These are phyloP conservation scores for Oncopeltus fasciatus DNA, from an alignment of 1,140 invertebrate genomes.

Conservation along the genomic window DNA sequence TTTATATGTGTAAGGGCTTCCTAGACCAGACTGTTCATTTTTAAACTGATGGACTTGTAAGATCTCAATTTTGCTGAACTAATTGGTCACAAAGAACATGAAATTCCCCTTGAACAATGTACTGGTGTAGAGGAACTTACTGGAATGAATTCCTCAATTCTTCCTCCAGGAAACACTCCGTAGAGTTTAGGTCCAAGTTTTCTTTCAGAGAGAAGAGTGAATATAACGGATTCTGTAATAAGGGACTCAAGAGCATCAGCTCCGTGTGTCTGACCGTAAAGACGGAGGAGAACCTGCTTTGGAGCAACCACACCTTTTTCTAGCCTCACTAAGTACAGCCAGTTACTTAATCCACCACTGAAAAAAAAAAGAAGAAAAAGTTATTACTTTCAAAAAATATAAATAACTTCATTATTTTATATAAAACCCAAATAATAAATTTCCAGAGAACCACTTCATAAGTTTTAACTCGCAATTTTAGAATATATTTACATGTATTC, in stretches of 20 bases:
- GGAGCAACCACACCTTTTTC: constrained; percentile 38
- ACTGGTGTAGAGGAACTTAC: too few relatives aligned
- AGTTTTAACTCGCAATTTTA: too few relatives aligned
- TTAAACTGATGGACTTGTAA: too few relatives aligned
- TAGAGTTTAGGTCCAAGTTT: constrained; percentile 85
- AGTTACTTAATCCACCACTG: constrained; percentile 66
- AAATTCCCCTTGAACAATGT: too few relatives aligned
- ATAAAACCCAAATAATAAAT: too few relatives aligned
- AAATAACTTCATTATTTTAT: too few relatives aligned
- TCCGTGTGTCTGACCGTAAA: constrained; percentile 82
- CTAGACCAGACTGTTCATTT: too few relatives aligned
- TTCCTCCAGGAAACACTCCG: constrained; percentile 87
- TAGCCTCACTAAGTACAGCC: constrained; percentile 63
- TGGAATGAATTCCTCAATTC: constrained; percentile 92
- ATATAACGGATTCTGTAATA: constrained; percentile 89
- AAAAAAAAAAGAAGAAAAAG: constrained; percentile 24
- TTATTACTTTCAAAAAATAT: not conserved
- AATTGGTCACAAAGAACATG: too few relatives aligned
- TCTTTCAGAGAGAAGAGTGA: constrained; percentile 82
- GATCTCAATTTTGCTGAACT: too few relatives aligned
- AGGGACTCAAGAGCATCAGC: constrained; percentile 69
- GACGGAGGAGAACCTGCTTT: constrained; percentile 62
- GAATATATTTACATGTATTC: too few relatives aligned
- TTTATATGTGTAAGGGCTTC: too few relatives aligned
- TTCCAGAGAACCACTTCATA: too few relatives aligned